Evolutionary conservation across 2,888 invertebrate species (phyloP), one percentile per base, ranked within the genome.

Genomic region (Polydrusus cervinus): DNA sequence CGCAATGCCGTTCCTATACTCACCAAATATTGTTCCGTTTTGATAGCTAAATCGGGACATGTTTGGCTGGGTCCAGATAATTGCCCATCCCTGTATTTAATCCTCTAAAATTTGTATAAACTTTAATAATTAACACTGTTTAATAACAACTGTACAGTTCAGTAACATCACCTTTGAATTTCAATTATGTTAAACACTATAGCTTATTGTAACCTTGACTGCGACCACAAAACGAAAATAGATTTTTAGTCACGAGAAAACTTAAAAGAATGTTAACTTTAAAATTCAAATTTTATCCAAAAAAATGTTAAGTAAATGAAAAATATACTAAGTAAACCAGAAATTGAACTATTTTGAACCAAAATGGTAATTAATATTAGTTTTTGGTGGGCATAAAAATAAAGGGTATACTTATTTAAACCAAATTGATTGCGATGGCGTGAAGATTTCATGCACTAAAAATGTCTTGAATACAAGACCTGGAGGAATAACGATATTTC

Each of bases 231-330:
- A 14, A 60, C 38, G 18, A 60, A 60, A 60, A 60, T 60, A 60
- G 57, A 60, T 38, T 60, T 60, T 60, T 60, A 60, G 57, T 60
- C 38, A 60, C 38, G 38, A 38, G 57, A 60, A 60, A 60, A 60
- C 38, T 38, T 14, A 14, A 13, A 55, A 9, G 20, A 55, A 34
- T 38, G 57, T 40, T 38, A 34, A 60, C 38, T 60, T 60, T 18
- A 55, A 55, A 55, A 55, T 34, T 55, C n/a, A 38, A 38, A 60
- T 38, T 57, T 38, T 57, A 2, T n/a, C n/a, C n/a, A 38, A 38
- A 16, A 38, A 60, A 60, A 38, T 38, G 38, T 60, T 60, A 18
- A 40, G 16, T 14, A n/a, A 30, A 18, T 10, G 51, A 57, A 38
- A 16, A 11, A 20, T 53, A 53, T n/a, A 1, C 14, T 0, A 20